Evolutionary conservation across 2,888 invertebrate species (phyloP).

Genomic region (Acronicta leporina): DNA sequence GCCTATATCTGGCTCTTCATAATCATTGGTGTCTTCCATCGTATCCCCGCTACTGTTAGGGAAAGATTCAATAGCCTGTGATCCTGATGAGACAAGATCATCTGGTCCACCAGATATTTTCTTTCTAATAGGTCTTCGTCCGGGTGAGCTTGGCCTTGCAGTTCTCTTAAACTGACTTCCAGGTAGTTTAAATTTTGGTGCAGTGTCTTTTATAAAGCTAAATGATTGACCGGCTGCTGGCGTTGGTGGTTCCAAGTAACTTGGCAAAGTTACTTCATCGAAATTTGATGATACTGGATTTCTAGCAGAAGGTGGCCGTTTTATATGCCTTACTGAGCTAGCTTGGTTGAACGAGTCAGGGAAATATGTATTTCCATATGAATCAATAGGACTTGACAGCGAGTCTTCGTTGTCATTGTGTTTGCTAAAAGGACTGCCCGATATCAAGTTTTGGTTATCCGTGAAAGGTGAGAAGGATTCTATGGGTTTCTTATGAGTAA

Average conservation of each 20-base stretch:
- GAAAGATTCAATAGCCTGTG: constrained; percentile 77
- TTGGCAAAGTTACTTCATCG: constrained; percentile 80
- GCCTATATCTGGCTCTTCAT: constrained; percentile 73
- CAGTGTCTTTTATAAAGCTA: constrained; percentile 73
- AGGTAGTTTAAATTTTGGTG: constrained; percentile 75
- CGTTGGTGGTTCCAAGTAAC: constrained; percentile 85
- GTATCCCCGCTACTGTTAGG: constrained; percentile 69
- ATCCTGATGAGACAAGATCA: constrained; percentile 81
- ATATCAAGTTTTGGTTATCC: constrained; percentile 73
- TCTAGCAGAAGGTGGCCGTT: constrained; percentile 71
- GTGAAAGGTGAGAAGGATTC: constrained; percentile 71
- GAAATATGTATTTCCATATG: constrained; percentile 82
- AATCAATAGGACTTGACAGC: constrained; percentile 74
- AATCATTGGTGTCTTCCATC: constrained; percentile 76
- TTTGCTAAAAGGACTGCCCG: constrained; percentile 76
- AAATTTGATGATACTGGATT: constrained; percentile 65
- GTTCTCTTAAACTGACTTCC: constrained; percentile 78
- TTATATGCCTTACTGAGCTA: constrained; percentile 78
- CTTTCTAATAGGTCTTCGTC: constrained; percentile 81
- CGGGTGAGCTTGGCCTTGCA: constrained; percentile 75
- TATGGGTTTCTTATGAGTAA: constrained; percentile 72
- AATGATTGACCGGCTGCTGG: constrained; percentile 78
- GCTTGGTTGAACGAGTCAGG: constrained; percentile 84
- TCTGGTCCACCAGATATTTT: constrained; percentile 80
- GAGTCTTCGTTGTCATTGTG: constrained; percentile 75